Evolutionary conservation across 2,113 vertebrate genomes (phyloP).

Genomic region (Clarias gariepinus): DNA sequence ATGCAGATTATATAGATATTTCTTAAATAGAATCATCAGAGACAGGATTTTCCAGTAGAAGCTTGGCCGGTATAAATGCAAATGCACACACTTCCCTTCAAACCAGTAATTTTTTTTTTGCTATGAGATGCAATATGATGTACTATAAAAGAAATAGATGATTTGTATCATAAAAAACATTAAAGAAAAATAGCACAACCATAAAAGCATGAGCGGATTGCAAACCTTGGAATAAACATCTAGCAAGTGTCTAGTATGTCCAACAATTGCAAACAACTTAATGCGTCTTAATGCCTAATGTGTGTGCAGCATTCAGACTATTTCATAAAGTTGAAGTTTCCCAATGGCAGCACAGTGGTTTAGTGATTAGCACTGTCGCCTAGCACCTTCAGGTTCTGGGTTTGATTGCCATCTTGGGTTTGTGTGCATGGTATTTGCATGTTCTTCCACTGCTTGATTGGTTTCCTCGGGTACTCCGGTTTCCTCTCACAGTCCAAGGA

Average conservation of each 20-base stretch:
- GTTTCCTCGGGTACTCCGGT: too few relatives aligned
- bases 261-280: too few relatives aligned
- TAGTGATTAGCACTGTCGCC: too few relatives aligned
- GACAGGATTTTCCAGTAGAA: background rate
- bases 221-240: background rate
- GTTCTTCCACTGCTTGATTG: too few relatives aligned
- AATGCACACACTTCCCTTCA: background rate
- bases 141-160: background rate
- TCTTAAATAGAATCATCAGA: background rate
- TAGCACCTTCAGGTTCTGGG: too few relatives aligned
- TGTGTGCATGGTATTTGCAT: too few relatives aligned
- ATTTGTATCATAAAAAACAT: background rate
- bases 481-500: too few relatives aligned
- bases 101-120: background rate
- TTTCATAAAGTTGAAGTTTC: background rate
- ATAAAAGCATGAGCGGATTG: background rate
- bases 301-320: background rate
- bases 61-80: background rate
- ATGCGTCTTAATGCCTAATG: background rate
- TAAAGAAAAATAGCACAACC: background rate
- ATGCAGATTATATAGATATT: background rate
- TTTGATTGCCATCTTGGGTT: too few relatives aligned
- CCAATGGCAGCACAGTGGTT: too few relatives aligned
- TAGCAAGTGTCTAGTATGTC: background rate
- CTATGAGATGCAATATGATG: background rate